Evolutionary conservation across 2,113 vertebrate species (phyloP), one percentile per base, ranked within the genome.

Genomic region (Lasiurus cinereus): DNA sequence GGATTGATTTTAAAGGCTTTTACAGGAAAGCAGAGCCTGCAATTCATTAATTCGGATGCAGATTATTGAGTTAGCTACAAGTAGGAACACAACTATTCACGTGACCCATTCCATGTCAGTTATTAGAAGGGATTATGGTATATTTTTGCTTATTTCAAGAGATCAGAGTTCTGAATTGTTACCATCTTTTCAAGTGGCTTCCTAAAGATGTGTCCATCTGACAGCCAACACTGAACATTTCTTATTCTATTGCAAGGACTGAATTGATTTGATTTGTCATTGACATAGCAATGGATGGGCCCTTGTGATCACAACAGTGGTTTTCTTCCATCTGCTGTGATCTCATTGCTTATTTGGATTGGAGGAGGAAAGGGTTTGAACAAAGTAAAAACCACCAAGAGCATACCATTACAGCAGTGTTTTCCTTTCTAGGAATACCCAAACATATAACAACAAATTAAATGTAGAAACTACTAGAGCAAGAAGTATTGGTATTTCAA

Each of bases 81-180:
- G 14, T 21, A 69, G 31, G 24, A 14, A 36, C 39, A 72, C 12
- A 76, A 4, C 24, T 93, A 8, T 74, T 29, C 18, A 3, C 90
- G 14, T 3, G 3, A 66, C 36, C 9, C 14, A 4, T 43, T 88
- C 21, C 21, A 16, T 83, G 0, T 39, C 13, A 33, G 3, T 79
- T 56, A 46, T 67, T 78, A 77, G 70, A 89, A 90, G 18, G 46
- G 33, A 11, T 70, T 64, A 6, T 33, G 1, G 27, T 64, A 21
- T 48, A 80, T 69, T 88, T 43, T 69, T 83, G 21, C 5, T 10
- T 93, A 94, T 64, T 74, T 89, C 11, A 93, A 31, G 21, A 91
- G n/a, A 74, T 72, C 36, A 74, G 56, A 77, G 18, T 22, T 78
- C 39, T 93, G 13, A 80, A 70, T 50, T 66, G 1, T 93, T 87